Conservation (phyloP, 1,140 invertebrate species). For the Phymastichus coffea region DNA sequence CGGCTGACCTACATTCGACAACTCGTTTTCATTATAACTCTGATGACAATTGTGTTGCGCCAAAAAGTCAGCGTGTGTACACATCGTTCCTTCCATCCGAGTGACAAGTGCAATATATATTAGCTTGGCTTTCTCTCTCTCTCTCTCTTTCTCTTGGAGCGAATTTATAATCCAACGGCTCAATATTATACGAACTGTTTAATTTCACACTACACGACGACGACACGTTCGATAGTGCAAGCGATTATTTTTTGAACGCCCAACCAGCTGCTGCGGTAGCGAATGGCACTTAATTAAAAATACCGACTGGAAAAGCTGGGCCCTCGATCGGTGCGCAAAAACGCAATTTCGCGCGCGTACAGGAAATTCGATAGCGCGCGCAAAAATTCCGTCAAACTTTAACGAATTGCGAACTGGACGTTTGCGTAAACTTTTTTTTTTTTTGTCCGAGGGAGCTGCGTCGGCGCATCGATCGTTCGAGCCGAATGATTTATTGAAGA, state of each 20-base stretch:
- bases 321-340: neutral
- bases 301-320: constrained; percentile 3
- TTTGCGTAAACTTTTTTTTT: neutral
- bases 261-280: neutral
- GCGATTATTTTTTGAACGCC: constrained; percentile 4
- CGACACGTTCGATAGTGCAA: neutral
- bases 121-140: too few species aligned
- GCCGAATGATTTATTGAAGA: constrained; percentile 18
- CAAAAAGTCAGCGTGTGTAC: too few species aligned
- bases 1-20: too few species aligned
- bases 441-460: neutral
- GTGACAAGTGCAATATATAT: too few species aligned
- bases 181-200: neutral
- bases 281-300: constrained; percentile 19
- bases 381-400: constrained; percentile 18
- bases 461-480: neutral
- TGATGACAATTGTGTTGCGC: too few species aligned
- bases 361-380: neutral
- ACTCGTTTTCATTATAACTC: too few species aligned
- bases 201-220: neutral
- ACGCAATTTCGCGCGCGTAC: neutral
- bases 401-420: constrained; percentile 15
- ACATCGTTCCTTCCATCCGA: too few species aligned
- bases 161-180: neutral
- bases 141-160: too few species aligned